These are phyloP conservation scores for Drosophila longiperda DNA, from an alignment of 2,888 invertebrate species.

Conservation along the genomic window DNA sequence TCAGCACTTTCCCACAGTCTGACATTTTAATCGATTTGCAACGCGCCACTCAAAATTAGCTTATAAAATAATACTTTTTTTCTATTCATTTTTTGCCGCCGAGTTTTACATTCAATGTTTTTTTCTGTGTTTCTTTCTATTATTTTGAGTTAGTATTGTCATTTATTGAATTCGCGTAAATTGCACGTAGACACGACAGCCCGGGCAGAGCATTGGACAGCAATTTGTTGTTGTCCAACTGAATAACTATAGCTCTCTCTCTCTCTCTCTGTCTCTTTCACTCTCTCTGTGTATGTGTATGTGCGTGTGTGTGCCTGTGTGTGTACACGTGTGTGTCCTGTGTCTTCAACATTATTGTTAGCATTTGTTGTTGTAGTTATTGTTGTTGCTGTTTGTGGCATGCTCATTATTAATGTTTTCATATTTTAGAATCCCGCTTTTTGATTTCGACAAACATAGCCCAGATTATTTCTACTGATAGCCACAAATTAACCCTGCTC, in stretches of 20 bases:
- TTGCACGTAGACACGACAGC: constrained; percentile 67
- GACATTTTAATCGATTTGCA: constrained; percentile 50
- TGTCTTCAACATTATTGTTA: constrained; percentile 23
- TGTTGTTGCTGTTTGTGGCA: constrained; percentile 17
- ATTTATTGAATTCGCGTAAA: constrained; percentile 74
- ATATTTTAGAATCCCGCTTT: constrained; percentile 59
- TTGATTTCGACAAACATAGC: constrained; percentile 50
- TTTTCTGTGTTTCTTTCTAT: neutral
- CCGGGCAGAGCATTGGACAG: constrained; percentile 16
- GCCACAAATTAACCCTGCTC: constrained; percentile 1
- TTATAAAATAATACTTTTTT: constrained; percentile 33
- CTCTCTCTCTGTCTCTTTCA: neutral
- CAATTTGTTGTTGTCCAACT: constrained; percentile 36
- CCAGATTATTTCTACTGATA: constrained; percentile 44
- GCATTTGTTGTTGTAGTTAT: constrained; percentile 12
- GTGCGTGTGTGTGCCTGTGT: neutral
- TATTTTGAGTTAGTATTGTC: constrained; percentile 31
- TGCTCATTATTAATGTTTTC: constrained; percentile 51
- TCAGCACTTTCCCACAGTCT: constrained; percentile 5
- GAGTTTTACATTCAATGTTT: constrained; percentile 15
- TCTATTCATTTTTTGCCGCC: constrained; percentile 18
- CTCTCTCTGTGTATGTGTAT: neutral
- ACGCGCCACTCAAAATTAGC: neutral
- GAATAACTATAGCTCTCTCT: constrained; percentile 9
- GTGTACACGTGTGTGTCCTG: neutral